Conservation (phyloP, 2,113 vertebrate genomes). For the Entosphenus tridentatus region DNA sequence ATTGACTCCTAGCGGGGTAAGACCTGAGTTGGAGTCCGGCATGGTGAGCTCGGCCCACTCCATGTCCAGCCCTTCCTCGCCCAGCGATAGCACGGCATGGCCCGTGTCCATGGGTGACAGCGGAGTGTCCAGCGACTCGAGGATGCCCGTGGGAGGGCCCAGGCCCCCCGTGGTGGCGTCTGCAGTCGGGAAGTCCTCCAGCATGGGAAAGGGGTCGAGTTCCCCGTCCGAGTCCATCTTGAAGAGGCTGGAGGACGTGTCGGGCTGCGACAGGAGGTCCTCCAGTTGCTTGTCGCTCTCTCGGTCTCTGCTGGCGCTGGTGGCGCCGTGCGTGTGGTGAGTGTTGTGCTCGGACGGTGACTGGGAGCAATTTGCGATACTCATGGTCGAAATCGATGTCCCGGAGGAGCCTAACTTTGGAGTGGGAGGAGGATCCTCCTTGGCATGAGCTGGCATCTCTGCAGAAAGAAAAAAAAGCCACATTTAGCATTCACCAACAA, state of each 20-base stretch:
- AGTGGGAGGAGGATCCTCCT: neutral
- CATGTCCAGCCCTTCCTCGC: neutral
- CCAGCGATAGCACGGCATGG: neutral
- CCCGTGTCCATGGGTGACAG: constrained; percentile 6
- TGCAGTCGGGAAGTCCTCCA: neutral
- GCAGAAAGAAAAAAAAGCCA: neutral
- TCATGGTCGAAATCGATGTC: too few relatives aligned
- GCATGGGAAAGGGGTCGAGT: neutral
- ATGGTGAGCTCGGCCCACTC: constrained; percentile 1
- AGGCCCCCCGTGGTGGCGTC: neutral
- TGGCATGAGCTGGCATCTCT: constrained; percentile 5
- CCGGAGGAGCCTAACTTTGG: neutral
- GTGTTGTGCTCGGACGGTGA: too few relatives aligned
- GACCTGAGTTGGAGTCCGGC: neutral
- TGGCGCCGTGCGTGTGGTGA: too few relatives aligned
- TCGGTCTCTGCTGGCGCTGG: too few relatives aligned
- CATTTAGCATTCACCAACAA: too few relatives aligned
- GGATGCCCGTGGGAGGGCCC: neutral
- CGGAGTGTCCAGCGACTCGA: neutral
- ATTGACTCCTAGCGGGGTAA: neutral
- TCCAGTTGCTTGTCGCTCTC: neutral
- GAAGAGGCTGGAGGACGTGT: neutral
- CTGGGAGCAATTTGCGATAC: too few relatives aligned
- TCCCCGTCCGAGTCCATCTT: constrained; percentile 4
- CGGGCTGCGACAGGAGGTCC: neutral